Evolutionary conservation across 1,140 invertebrate genomes (phyloP), one percentile per base, ranked within the genome.

Genomic region (Drosophila ohnishii): DNA sequence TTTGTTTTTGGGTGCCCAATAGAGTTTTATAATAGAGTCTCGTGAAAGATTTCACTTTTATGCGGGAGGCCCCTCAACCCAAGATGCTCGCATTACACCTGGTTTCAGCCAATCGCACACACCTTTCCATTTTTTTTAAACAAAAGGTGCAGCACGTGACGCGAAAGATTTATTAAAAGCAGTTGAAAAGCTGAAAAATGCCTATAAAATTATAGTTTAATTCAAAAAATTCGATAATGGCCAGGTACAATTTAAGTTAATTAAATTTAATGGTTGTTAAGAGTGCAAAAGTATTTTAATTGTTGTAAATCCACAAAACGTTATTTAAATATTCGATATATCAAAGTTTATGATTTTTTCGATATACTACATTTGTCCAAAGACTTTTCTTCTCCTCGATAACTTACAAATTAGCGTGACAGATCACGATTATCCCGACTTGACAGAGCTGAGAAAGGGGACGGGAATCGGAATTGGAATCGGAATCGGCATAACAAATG

Each of bases 41-140:
- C 19, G 51, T 40, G 45, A 59, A 51, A 87, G 78, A 87, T 86
- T 86, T 86, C 83, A 87, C 82, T 86, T 86, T 86, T 85, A 74
- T 45, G 73, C 45, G 81, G 77, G 76, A 50, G 80, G 47, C 45
- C 59, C 53, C 47, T 10, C 58, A n/a, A 13, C 14, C 63, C 51
- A 42, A 56, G 32, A 69, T 32, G 30, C 65, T 53, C 28, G 28
- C 30, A 30, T 44, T 57, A 19, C 42, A 44, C 56, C 42, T 58
- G 32, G 51, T 37, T 53, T 53, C 51, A 22, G 34, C 45, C 55
- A 42, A 13, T 30, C 37, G 16, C 14, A 59, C n/a, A 59, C 37
- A 30, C 10, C 22, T 28, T 56, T 28, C 50, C 59, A 61, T 28
- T 35, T n/a, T 10, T 61, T 30, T 22, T 22, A 32, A 35, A 62